Evolutionary conservation across 2,113 vertebrate genomes (phyloP).

Genomic region (Hypomesus transpacificus): DNA sequence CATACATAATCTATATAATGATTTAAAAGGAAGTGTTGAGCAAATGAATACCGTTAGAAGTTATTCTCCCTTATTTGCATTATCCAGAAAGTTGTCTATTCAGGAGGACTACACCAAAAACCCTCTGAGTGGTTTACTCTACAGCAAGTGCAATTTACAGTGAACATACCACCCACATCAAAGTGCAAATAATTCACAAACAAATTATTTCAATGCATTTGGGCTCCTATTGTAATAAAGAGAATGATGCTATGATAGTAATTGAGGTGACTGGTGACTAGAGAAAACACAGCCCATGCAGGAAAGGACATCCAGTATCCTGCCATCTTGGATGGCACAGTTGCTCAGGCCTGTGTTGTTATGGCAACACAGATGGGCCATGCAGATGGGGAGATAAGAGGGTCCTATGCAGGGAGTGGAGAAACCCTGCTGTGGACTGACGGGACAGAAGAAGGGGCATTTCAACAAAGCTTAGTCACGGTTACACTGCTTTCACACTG

Average conservation of each 20-base stretch:
- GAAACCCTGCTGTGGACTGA: not conserved
- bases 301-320: not conserved
- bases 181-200: slow-evolving; percentile 49
- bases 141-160: slow-evolving; percentile 51
- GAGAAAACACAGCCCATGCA: not conserved
- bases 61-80: slow-evolving; percentile 28
- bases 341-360: slow-evolving; percentile 13
- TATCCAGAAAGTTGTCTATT: slow-evolving; percentile 23
- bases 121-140: slow-evolving; percentile 35
- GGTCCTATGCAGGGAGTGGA: not conserved
- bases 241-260: not conserved
- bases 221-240: slow-evolving; percentile 14
- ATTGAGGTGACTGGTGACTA: not conserved
- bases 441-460: not conserved
- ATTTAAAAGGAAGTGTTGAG: slow-evolving; percentile 35
- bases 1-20: slow-evolving; percentile 48
- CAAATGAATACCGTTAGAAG: slow-evolving; percentile 42
- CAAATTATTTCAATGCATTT: slow-evolving; percentile 46
- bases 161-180: slow-evolving; percentile 40
- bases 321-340: slow-evolving; percentile 28
- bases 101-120: slow-evolving; percentile 22
- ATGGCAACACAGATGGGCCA: slow-evolving; percentile 20
- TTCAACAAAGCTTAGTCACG: not conserved
- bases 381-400: not conserved
- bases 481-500: not conserved